Percentiles rank a stretch among this genome's conserved stretches.
Conservation (phyloP, 2,113 vertebrate genomes). For the Typhlomys cinereus region DNA sequence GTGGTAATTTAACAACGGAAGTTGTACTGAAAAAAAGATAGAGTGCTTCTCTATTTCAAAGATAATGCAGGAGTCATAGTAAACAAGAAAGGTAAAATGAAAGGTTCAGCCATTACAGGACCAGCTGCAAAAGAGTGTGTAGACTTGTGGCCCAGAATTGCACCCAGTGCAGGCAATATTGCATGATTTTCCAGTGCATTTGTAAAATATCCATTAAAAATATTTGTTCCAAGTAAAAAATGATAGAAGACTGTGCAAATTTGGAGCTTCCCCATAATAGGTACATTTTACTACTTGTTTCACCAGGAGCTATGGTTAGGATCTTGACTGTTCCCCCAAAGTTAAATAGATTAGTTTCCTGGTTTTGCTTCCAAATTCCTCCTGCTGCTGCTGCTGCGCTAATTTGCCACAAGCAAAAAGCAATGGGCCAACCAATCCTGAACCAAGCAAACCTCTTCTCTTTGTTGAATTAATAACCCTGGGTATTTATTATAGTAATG, state of each 20-base stretch:
- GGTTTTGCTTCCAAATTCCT: neutral
- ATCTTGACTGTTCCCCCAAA: neutral
- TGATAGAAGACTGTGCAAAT: neutral
- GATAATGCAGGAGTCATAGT: too few relatives aligned
- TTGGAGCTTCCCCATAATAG: neutral
- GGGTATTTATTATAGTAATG: neutral
- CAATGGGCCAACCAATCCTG: neutral
- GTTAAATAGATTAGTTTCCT: neutral
- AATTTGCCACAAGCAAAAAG: neutral
- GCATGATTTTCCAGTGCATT: too few relatives aligned
- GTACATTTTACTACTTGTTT: neutral
- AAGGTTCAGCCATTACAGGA: too few relatives aligned
- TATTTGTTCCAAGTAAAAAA: too few relatives aligned
- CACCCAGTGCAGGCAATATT: too few relatives aligned
- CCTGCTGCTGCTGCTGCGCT: neutral
- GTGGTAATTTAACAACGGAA: too few relatives aligned
- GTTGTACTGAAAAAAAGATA: too few relatives aligned
- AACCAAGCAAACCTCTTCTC: neutral
- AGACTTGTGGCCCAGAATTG: too few relatives aligned
- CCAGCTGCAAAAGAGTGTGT: too few relatives aligned
- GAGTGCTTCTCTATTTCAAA: too few relatives aligned
- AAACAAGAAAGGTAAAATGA: too few relatives aligned
- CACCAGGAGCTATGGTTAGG: neutral
- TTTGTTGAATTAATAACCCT: neutral
- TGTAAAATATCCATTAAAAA: too few relatives aligned